Evolutionary conservation across 1,140 invertebrate genomes (phyloP), one percentile per base, ranked within the genome.

Genomic region (Drosophila pseudoobscura): DNA sequence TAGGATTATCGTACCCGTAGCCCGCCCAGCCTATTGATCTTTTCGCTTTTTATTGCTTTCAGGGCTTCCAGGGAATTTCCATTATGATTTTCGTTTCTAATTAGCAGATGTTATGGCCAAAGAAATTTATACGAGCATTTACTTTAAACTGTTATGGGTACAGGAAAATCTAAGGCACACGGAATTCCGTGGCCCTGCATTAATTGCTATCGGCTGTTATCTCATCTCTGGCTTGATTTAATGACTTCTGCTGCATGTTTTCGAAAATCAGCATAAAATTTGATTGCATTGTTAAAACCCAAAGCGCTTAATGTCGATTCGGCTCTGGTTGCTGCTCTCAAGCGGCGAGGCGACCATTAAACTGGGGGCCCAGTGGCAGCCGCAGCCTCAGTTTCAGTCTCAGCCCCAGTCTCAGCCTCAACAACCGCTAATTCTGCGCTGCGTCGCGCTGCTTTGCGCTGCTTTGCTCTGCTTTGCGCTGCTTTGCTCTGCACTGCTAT

Each of bases 201-300:
- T 68, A 69, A 69, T 69, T 68, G 65, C 44, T n/a, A 69, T 69
- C 49, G 11, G 51, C 31, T 39, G 11, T 39, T 39, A 13, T 39
- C 35, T 39, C 35, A 39, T 39, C 35, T 39, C 35, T 29, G 24
- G 39, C 22, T 43, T 5, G 20, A 24, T 52, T 56, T 50, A 3
- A 62, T 45, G 57, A 26, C 43, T 62, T 43, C 31, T 35, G 43
- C 52, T 54, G 70, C 71, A 55, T 55, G 46, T 46, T 61, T 64
- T 64, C 70, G 61, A 66, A 79, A 78, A 78, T 78, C 79, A 82
- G 75, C 80, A 84, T 84, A 60, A 79, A 79, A 72, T 72, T 83
- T 83, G 62, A 79, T 84, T 57, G 65, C 65, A 66, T 75, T 75
- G 60, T 75, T 59, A 55, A 49, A 53, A 58, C 41, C 22, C 59